Percentiles rank a stretch among this genome's conserved stretches.
These are phyloP conservation scores for Bibio marci DNA, from an alignment of 2,888 invertebrate species.

Conservation along the genomic window DNA sequence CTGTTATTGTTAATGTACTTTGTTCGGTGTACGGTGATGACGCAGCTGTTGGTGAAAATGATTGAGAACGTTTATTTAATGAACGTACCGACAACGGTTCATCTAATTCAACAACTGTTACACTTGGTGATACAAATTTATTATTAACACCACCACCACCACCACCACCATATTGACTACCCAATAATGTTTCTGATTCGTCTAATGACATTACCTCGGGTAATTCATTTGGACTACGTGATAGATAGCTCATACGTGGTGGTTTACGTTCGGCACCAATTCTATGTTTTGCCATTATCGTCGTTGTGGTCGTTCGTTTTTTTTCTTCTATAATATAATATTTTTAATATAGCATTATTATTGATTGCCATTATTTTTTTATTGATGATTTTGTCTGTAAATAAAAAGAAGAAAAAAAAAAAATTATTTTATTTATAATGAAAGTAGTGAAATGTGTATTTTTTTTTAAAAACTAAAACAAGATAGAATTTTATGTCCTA, in stretches of 20 bases:
- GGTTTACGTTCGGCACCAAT: conserved; percentile 1
- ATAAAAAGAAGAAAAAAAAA: too few species aligned
- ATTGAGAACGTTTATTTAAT: not conserved
- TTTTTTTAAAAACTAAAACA: too few species aligned
- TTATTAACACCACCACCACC: not conserved
- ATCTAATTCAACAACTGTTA: not conserved
- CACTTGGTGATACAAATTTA: not conserved
- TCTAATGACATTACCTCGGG: not conserved
- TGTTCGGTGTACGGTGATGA: conserved; percentile 1
- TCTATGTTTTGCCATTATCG: conserved; percentile 2
- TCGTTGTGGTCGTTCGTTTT: not conserved
- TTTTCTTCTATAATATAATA: too few species aligned
- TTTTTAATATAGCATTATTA: too few species aligned
- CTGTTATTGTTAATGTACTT: not conserved
- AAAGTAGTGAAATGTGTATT: too few species aligned
- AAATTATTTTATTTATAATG: too few species aligned
- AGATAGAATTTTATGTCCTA: too few species aligned
- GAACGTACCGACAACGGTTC: not conserved
- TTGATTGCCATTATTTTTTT: too few species aligned
- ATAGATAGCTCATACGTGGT: conserved; percentile 1
- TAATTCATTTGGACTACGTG: not conserved
- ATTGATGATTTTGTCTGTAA: too few species aligned
- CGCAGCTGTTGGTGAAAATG: not conserved
- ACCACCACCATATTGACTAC: not conserved
- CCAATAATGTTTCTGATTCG: conserved; percentile 2